Base-by-base conservation (phyloP, 2,113 vertebrate genomes). In the Mesocricetus auratus region DNA sequence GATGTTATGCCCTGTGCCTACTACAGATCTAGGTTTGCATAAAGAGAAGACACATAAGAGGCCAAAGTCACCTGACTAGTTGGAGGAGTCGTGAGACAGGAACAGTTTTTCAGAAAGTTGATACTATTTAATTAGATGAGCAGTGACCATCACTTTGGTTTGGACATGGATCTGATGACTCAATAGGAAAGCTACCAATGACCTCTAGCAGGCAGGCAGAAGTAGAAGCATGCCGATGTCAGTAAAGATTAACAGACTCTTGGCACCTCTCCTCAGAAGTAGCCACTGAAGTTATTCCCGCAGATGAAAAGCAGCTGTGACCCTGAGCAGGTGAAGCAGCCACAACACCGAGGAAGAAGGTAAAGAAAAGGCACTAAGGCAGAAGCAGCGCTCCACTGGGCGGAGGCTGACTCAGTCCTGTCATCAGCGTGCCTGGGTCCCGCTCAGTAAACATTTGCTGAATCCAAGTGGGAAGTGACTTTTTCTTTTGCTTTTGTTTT, bases 381-480 rank as follows among this genome's bases (percentile, higher is more conserved):
- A 92, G 24, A 90, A 92, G 74, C 13, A 13, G 81, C 60, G 50
- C 29, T 78, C 50, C 53, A 47, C 2, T 31, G 24, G 47, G 62
- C 29, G 71, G 50, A 86, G 45, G 69, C 75, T 86, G 24, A 89
- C 62, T 85, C 74, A n/a, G 3, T 93, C 82, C 62, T 81, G 71
- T 36, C 3, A 89, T n/a, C 77, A 77, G 85, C 17, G 69, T 6
- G 11, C n/a, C 31, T 5, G 17, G n/a, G 75, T 86, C 47, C 1
- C 53, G 24, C 68, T 90, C 85, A 75, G 47, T 56, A 92, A 92
- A 66, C 85, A 69, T 33, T 68, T 93, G 60, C n/a, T 71, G 39
- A 95, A 71, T 81, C 24, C 78, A 94, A 36, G 31, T 13, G 86
- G 39, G 58, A 95, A 45, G 95, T 87, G 19, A 75, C 31, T 92